Conservation (phyloP, 2,888 invertebrate genomes). For the Rhodophaea formosa region DNA sequence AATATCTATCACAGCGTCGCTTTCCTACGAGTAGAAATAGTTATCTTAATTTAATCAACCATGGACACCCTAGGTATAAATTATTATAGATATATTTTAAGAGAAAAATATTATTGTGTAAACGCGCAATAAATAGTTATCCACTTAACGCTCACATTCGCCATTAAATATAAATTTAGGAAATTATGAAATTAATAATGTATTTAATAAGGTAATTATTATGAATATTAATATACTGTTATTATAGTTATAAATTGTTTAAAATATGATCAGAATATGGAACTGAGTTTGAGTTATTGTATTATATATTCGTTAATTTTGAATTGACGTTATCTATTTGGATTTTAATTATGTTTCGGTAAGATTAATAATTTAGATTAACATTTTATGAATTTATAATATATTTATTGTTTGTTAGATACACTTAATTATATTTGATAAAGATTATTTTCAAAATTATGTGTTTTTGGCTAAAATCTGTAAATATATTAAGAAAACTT, state of each 20-base stretch:
- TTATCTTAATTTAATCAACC: neutral
- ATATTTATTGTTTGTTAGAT: neutral
- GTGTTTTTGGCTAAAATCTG: constrained; percentile 23
- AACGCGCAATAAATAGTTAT: constrained; percentile 38
- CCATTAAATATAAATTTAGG: constrained; percentile 20
- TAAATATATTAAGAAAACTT: constrained; percentile 39
- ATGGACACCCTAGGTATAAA: neutral
- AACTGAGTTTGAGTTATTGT: too few species aligned
- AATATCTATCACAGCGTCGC: neutral
- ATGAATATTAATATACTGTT: neutral
- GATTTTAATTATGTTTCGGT: too few species aligned
- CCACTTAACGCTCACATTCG: constrained; percentile 24
- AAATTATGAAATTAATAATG: neutral
- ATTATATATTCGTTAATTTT: too few species aligned
- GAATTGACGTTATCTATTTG: too few species aligned
- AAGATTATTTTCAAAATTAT: neutral
- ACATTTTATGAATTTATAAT: neutral
- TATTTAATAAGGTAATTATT: neutral
- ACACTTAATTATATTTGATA: neutral
- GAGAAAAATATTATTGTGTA: constrained; percentile 35
- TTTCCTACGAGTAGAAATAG: neutral
- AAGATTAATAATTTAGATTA: too few species aligned
- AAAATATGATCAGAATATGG: too few species aligned
- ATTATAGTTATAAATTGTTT: too few species aligned
- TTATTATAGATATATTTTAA: constrained; percentile 16